Conservation (phyloP, 1,140 invertebrate genomes). For the Maconellicoccus hirsutus region DNA sequence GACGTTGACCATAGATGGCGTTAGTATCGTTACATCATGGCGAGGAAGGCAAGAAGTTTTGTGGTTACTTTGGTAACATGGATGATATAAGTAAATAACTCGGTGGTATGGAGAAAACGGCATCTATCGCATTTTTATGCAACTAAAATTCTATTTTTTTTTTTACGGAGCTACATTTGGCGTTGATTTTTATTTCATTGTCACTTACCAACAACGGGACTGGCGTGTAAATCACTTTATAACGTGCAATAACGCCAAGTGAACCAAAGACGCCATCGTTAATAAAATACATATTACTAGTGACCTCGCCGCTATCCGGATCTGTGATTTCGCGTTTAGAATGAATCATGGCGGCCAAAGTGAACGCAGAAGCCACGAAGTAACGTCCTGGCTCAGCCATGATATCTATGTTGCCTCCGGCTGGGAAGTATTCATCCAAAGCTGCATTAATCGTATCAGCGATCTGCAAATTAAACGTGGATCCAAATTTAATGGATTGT, state of each 20-base stretch:
- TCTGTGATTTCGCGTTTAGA: conserved; percentile 56
- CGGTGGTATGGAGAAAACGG: too few species aligned
- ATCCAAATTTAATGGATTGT: too few species aligned
- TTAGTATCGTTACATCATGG: too few species aligned
- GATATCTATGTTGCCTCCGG: conserved; percentile 55
- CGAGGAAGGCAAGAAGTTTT: too few species aligned
- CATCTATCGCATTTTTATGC: too few species aligned
- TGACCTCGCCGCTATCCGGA: conserved; percentile 34
- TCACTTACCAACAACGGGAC: conserved; percentile 50
- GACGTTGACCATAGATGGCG: too few species aligned
- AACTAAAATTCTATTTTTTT: too few species aligned
- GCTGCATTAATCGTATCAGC: conserved; percentile 61
- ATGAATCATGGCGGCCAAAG: conserved; percentile 75
- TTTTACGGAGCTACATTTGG: too few species aligned
- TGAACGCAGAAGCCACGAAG: conserved; percentile 87
- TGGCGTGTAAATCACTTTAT: conserved; percentile 69
- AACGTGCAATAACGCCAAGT: conserved; percentile 93
- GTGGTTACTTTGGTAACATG: too few species aligned
- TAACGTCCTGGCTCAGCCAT: conserved; percentile 96
- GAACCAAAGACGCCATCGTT: conserved; percentile 98
- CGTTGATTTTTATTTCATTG: too few species aligned
- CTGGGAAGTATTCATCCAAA: conserved; percentile 70
- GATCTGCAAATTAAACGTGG: too few species aligned
- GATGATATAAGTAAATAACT: too few species aligned
- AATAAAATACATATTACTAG: conserved; percentile 83